Base-by-base conservation (phyloP, 53 echinoderm and acorn worm species). In the Echinometra lucunter region DNA sequence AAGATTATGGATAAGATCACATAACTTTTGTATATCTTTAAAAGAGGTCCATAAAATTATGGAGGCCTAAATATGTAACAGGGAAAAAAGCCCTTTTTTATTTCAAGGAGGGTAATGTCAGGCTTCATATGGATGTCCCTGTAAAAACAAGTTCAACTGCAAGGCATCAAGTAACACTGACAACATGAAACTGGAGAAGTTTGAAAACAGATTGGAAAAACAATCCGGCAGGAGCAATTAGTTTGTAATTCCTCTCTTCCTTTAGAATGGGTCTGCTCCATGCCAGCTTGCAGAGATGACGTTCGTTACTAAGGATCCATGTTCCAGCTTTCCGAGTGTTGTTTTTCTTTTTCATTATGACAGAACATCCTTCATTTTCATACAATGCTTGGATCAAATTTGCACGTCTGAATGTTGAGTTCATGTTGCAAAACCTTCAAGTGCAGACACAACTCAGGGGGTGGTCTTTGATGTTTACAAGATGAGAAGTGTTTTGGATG, bases 241-340 rank as follows among this genome's bases (percentile, higher is more conserved):
- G 89, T 89, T 17, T 89, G 35, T 89, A 89, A 89, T 89, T 37
- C 60, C 60, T 89, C 58, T 57, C 89, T 89, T 89, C 89, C 89
- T 89, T n/a, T 83, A 7, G 8, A 27, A 27, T 49, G 49, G n/a
- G 75, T 21, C 40, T 40, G 40, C 75, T 75, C 21, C 40, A 75
- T 75, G 40, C 75, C 37, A 75, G 75, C 75, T 40, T 18, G 34
- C 74, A 75, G 75, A 40, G 40, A 37, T 4, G 40, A 38, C 7
- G 66, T 66, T 28, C 1, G 66, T 28, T 66, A 66, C 66, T 28
- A 66, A n/a, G 66, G 66, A n/a, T 27, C 3, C 28, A 66, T 66
- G 7, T 28, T 66, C 7, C 28, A 66, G 10, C 66, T n/a, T 66
- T 66, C 3, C 16, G 58, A n/a, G 4, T 2, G 4, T 66, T 27